These are phyloP conservation scores for Monomorium pharaonis DNA, from an alignment of 1,140 invertebrate genomes.

Conservation along the genomic window DNA sequence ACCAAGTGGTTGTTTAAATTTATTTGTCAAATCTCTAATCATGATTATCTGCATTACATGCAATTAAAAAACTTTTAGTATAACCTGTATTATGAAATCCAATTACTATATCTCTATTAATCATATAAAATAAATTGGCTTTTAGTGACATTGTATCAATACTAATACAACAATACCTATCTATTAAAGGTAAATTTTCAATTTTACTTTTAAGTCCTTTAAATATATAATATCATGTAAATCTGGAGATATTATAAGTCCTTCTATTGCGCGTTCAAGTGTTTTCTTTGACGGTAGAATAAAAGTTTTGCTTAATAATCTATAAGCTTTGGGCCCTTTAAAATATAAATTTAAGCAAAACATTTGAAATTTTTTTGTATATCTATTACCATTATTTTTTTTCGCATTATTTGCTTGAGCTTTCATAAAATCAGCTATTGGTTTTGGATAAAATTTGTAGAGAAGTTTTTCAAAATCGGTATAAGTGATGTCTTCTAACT, in stretches of 20 bases:
- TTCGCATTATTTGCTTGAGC: not conserved
- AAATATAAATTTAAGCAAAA: constrained; percentile 38
- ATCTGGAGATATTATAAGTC: not conserved
- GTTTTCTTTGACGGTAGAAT: constrained; percentile 20
- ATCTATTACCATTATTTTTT: too few relatives aligned
- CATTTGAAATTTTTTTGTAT: not conserved
- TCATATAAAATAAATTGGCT: constrained; percentile 16
- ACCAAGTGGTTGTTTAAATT: constrained; percentile 32
- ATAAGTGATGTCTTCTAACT: not conserved
- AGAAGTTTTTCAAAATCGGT: constrained; percentile 11
- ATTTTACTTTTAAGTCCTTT: not conserved
- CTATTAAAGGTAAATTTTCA: not conserved
- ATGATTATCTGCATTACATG: constrained; percentile 26
- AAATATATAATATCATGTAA: constrained; percentile 23
- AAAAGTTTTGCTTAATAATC: constrained; percentile 21
- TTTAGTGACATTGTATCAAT: constrained; percentile 40
- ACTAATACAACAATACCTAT: constrained; percentile 28
- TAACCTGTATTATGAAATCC: constrained; percentile 16
- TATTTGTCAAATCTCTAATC: constrained; percentile 19
- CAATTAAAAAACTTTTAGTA: not conserved
- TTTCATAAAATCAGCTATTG: constrained; percentile 17
- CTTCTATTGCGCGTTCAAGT: not conserved
- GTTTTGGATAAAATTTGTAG: constrained; percentile 31
- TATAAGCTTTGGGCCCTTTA: constrained; percentile 21
- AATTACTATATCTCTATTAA: not conserved